Base-by-base conservation (phyloP, 2,888 invertebrate genomes). In the Synergus gifuensis region DNA sequence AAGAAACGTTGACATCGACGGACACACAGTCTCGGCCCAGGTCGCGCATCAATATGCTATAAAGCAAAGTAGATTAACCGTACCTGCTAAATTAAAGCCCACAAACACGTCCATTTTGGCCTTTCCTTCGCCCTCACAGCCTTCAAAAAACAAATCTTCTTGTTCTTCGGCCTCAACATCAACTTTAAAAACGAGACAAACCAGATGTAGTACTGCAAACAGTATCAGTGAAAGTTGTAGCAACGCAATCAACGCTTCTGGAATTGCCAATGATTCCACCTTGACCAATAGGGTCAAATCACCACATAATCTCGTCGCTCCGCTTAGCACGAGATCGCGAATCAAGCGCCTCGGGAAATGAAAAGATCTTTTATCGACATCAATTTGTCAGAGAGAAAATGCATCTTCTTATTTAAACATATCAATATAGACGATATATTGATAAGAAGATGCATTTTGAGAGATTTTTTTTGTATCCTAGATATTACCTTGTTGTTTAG, bases 1-100 rank as follows among this genome's bases (percentile, higher is more conserved):
- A 0, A 89, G 92, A 16, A 92, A 93, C 79, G 90, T 93, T 36
- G 92, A 93, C 60, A 91, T 92, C 44, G 86, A 88, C 7, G 91
- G 91, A 1, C 91, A 92, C 28, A 90, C 91, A 0, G 88, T 91
- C 67, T 87, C 91, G 0, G 87, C 91, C 1, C 91, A 90, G 67
- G 83, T 90, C 28, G 90, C 90, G 5, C 89, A 90, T 79, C 91
- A 91, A 46, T 91, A 90, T 42, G 89, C 88, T 1, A 88, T 89
- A 0, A 92, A 92, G 77, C 88, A 88, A 42, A 91, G 86, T 78
- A 87, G 90, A 11, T 80, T 89, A 4, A 86, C 91, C 0, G 63
- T 91, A n/a, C 86, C 88, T 4, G 83, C 84, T 1, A 92, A 92
- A 81, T 64, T 90, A 0, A 91, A 90, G 54, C 85, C 86, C 22